These are phyloP conservation scores for Cirrhinus molitorella DNA, from an alignment of 2,797 vertebrate genomes.

Conservation along the genomic window DNA sequence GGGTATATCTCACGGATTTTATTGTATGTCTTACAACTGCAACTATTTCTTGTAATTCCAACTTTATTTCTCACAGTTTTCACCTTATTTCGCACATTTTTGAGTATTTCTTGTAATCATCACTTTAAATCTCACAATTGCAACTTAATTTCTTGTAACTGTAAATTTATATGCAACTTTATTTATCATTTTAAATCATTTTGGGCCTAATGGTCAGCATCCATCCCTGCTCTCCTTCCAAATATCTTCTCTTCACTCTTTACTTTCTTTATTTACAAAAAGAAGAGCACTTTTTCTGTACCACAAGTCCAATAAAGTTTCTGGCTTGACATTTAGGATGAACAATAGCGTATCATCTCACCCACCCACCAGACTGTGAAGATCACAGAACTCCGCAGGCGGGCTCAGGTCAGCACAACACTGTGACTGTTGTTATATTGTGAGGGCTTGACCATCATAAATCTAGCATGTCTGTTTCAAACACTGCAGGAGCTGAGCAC, in stretches of 20 bases:
- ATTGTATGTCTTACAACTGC: neutral
- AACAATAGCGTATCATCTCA: neutral
- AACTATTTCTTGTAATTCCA: neutral
- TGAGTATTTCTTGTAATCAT: neutral
- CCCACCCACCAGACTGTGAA: neutral
- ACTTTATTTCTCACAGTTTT: neutral
- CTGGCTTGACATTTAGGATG: conserved; percentile 2
- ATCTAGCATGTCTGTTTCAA: conserved; percentile 31
- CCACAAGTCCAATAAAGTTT: neutral
- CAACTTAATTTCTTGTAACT: neutral
- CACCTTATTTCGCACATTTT: too few species aligned
- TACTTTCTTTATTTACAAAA: neutral
- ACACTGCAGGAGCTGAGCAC: conserved; percentile 51
- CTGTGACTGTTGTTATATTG: conserved; percentile 20
- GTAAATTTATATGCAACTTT: neutral
- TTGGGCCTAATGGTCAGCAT: neutral
- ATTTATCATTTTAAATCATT: neutral
- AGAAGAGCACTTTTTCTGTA: neutral
- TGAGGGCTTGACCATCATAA: conserved; percentile 39
- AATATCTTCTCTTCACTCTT: neutral
- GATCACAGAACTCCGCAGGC: conserved; percentile 4
- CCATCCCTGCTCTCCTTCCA: neutral
- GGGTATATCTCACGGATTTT: too few species aligned
- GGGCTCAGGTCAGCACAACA: conserved; percentile 29
- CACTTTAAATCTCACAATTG: neutral